phyloP scores from a whole-genome alignment of 2,797 vertebrate genomes.

The Tragopan temminckii region DNA sequence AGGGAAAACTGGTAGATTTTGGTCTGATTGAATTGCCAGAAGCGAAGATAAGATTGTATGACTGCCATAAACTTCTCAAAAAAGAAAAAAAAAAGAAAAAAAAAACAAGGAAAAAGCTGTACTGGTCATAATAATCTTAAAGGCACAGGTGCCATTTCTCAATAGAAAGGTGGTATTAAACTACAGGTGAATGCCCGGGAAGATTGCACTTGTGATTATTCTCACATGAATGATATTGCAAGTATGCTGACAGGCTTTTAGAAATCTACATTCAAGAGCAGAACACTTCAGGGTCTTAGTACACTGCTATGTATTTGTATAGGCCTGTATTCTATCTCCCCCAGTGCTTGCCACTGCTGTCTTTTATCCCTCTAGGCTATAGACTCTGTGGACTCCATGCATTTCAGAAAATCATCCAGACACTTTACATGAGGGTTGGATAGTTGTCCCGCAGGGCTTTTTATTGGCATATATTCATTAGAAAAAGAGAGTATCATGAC shows the following conservation, averaged over 20 bases:
- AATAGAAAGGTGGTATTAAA: background rate
- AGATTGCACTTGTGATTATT: background rate
- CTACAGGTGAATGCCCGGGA: background rate
- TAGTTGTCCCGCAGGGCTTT: background rate
- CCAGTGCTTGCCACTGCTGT: background rate
- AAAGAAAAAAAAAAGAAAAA: background rate
- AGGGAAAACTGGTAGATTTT: conserved; percentile 16
- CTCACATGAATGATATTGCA: background rate
- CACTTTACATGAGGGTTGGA: background rate
- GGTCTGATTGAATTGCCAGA: conserved; percentile 35
- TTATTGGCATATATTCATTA: background rate
- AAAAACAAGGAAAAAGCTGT: background rate
- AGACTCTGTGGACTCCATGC: background rate
- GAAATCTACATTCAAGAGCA: background rate
- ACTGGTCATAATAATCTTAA: background rate
- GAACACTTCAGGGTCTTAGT: background rate
- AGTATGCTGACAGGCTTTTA: background rate
- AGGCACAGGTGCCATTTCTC: background rate
- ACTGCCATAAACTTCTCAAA: conserved; percentile 31
- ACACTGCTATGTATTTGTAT: fast-evolving
- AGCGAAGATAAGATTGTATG: conserved; percentile 19
- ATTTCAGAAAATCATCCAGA: background rate
- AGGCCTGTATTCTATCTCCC: background rate
- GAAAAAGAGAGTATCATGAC: background rate
- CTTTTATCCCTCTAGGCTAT: background rate